Evolutionary conservation across 2,113 vertebrate species (phyloP), one percentile per base, ranked within the genome.

Genomic region (Perca schrenkii): DNA sequence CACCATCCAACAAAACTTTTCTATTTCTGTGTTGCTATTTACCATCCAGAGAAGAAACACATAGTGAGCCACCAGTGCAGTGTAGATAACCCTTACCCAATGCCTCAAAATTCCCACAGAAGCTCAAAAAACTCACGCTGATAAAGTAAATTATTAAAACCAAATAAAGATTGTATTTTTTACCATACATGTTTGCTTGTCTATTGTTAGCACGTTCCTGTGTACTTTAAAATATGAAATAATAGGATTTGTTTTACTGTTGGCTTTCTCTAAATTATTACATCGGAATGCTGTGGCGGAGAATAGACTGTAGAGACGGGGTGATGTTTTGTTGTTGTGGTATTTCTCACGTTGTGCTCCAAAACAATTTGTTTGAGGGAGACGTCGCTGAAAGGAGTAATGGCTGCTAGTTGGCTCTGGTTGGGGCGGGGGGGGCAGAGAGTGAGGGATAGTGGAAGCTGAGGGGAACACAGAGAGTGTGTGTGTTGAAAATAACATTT

Each of bases 321-420:
- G 8, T 58, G 57, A 47, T 74, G 63, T 47, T 79, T 13, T 53
- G 50, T 50, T 56, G 65, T 31, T 65, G 52, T 64, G 66, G 74
- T 74, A 79, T 79, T 79, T 69, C 36, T 79, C 62, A 84, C 4
- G 6, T 58, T 67, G 47, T 28, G 61, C 61, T 53, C 56, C 52
- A 53, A 25, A 72, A 66, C 46, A 22, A 86, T 71, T 77, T 74
- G 58, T 75, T 64, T 54, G 43, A 60, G 58, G 22, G 22, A 63
- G 69, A 54, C 16, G 25, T 84, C 49, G 19, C 75, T 68, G 66
- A 21, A 21, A 81, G 73, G 61, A 85, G 60, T 58, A 71, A 79
- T 65, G 52, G 80, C 74, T 36, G 12, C 58, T 28, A 8, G 68
- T 28, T 57, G 54, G 63, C n/a, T 67, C 62, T 77, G 21, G 16